Conservation (phyloP, 2,888 invertebrate species). For the Zygothrica quintamaculata region DNA sequence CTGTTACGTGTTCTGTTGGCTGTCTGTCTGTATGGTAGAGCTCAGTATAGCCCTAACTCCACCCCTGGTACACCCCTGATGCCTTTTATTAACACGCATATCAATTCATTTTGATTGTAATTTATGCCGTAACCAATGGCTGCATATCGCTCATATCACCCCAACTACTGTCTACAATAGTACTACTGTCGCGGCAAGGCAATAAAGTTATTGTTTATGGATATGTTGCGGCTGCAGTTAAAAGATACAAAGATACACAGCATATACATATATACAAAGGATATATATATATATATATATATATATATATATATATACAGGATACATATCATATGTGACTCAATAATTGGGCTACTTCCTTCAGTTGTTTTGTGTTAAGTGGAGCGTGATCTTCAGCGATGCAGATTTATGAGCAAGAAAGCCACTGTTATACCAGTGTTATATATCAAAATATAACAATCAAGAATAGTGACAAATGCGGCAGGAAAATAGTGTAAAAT, state of each 20-base stretch:
- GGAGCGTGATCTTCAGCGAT: conserved; percentile 50
- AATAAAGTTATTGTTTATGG: conserved; percentile 77
- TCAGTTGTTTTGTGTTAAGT: conserved; percentile 35
- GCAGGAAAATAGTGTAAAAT: too few species aligned
- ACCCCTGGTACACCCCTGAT: conserved; percentile 3
- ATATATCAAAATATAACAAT: too few species aligned
- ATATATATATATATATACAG: conserved; percentile 32
- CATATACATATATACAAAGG: conserved; percentile 8
- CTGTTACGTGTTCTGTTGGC: too few species aligned
- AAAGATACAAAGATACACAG: conserved; percentile 50
- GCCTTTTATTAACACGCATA: conserved; percentile 78
- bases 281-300: too few species aligned
- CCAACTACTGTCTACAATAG: conserved; percentile 9
- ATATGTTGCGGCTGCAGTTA: conserved; percentile 75
- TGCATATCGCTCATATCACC: conserved; percentile 75
- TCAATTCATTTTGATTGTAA: conserved; percentile 81
- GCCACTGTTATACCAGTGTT: too few species aligned
- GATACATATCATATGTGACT: conserved; percentile 55
- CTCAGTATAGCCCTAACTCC: conserved; percentile 6
- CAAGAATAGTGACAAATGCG: too few species aligned
- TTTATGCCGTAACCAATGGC: conserved; percentile 83
- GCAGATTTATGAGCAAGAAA: too few species aligned
- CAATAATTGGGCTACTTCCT: conserved; percentile 57
- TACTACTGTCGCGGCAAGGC: conserved; percentile 17
- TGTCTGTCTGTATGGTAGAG: too few species aligned